phyloP scores from a whole-genome alignment of 1,140 invertebrate species.

The Gryllus bimaculatus region DNA sequence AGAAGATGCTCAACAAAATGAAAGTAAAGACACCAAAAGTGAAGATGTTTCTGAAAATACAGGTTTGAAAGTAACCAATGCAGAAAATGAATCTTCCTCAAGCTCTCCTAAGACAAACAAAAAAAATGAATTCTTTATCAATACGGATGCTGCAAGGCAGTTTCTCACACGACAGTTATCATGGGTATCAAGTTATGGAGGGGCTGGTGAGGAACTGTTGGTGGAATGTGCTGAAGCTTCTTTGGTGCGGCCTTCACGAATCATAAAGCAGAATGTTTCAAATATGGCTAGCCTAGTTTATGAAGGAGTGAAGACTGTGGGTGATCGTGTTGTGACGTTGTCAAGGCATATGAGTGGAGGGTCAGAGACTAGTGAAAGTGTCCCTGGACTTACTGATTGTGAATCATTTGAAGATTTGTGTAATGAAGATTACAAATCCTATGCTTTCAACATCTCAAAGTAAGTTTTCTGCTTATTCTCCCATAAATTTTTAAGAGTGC shows the following conservation, averaged over 20 bases:
- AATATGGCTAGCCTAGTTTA: conserved; percentile 63
- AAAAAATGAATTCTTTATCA: conserved; percentile 57
- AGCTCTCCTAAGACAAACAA: conserved; percentile 41
- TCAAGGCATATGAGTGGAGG: conserved; percentile 63
- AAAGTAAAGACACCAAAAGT: background rate
- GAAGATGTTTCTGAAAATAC: conserved; percentile 17
- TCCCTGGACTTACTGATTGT: conserved; percentile 31
- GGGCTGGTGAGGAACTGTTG: conserved; percentile 51
- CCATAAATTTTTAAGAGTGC: background rate
- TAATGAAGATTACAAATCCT: conserved; percentile 39
- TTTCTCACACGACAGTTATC: conserved; percentile 61
- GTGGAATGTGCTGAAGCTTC: conserved; percentile 54
- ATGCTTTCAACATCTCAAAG: conserved; percentile 28
- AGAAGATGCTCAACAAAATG: background rate
- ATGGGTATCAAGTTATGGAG: conserved; percentile 51
- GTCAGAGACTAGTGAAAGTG: conserved; percentile 48
- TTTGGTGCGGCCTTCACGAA: conserved; percentile 18
- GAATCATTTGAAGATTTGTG: conserved; percentile 44
- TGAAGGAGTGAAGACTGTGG: conserved; percentile 62
- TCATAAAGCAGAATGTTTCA: conserved; percentile 31
- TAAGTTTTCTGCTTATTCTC: conserved; percentile 29
- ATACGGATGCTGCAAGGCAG: conserved; percentile 58
- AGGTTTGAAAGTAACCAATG: conserved; percentile 22
- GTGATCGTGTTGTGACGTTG: conserved; percentile 60
- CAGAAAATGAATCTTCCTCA: conserved; percentile 31